phyloP scores from a whole-genome alignment of 2,113 vertebrate genomes.

The Amia ocellicauda region DNA sequence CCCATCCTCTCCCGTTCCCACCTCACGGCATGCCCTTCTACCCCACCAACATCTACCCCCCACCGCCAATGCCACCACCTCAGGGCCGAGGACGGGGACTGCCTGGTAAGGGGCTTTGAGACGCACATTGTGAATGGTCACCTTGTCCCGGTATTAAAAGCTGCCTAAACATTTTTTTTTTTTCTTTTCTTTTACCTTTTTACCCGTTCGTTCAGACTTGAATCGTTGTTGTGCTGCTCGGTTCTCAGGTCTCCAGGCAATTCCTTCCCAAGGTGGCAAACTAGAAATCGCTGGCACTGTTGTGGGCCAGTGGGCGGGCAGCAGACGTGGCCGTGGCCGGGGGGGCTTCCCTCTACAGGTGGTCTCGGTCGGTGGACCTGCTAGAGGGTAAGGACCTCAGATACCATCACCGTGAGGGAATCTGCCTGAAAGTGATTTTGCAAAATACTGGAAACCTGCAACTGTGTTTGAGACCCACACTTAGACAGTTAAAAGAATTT shows the following conservation, averaged over 20 bases:
- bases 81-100: conserved; percentile 79
- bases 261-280: conserved; percentile 90
- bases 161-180: too few relatives aligned
- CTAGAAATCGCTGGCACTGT: conserved; percentile 95
- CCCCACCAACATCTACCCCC: conserved; percentile 76
- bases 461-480: too few relatives aligned
- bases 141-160: too few relatives aligned
- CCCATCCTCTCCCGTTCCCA: conserved; percentile 79
- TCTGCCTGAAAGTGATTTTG: too few relatives aligned
- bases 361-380: conserved; percentile 87
- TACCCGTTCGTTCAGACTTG: neutral
- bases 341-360: conserved; percentile 85
- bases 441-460: too few relatives aligned
- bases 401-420: too few relatives aligned
- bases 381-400: conserved; percentile 74
- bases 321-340: conserved; percentile 78
- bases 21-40: conserved; percentile 90
- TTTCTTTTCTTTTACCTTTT: too few relatives aligned
- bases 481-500: too few relatives aligned
- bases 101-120: conserved; percentile 67
- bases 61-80: conserved; percentile 78
- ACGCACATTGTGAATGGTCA: too few relatives aligned
- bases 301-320: conserved; percentile 92
- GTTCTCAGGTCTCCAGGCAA: conserved; percentile 74
- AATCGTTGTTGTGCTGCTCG: neutral